Percentiles rank a stretch among this genome's conserved stretches.
These are phyloP conservation scores for Pedionomus torquatus DNA, from an alignment of 2,113 vertebrate genomes.

Conservation along the genomic window DNA sequence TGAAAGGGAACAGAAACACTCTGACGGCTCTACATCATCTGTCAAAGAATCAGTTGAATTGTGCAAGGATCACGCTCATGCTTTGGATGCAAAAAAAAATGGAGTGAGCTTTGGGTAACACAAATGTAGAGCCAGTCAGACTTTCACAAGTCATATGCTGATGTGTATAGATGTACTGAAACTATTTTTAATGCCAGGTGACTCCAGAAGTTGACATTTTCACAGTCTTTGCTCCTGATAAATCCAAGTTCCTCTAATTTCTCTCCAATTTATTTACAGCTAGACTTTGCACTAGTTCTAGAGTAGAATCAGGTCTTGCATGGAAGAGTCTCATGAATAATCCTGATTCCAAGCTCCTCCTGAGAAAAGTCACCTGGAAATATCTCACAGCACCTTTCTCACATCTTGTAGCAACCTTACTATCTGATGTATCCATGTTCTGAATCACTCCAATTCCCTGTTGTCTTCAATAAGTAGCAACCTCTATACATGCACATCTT, in stretches of 20 bases:
- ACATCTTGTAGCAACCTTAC: background rate
- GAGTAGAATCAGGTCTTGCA: background rate
- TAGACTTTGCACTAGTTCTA: background rate
- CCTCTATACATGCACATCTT: background rate
- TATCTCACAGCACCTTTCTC: background rate
- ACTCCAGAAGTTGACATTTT: background rate
- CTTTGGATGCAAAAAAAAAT: background rate
- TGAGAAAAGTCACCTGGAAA: background rate
- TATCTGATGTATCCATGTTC: background rate
- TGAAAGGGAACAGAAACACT: background rate
- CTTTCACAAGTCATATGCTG: accelerated
- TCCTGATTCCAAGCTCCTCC: background rate
- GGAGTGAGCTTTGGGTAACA: background rate
- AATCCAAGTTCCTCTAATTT: background rate
- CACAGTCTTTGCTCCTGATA: background rate
- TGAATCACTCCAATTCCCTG: background rate
- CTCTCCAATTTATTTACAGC: background rate
- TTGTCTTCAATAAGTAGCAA: background rate
- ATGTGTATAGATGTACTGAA: background rate
- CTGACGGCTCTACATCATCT: background rate
- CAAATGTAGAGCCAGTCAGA: background rate
- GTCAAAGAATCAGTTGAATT: background rate
- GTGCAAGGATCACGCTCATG: background rate
- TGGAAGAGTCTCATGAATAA: background rate
- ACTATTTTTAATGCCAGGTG: background rate